Evolutionary conservation across 2,797 vertebrate genomes (phyloP).

Genomic region (Aldrovandia affinis): DNA sequence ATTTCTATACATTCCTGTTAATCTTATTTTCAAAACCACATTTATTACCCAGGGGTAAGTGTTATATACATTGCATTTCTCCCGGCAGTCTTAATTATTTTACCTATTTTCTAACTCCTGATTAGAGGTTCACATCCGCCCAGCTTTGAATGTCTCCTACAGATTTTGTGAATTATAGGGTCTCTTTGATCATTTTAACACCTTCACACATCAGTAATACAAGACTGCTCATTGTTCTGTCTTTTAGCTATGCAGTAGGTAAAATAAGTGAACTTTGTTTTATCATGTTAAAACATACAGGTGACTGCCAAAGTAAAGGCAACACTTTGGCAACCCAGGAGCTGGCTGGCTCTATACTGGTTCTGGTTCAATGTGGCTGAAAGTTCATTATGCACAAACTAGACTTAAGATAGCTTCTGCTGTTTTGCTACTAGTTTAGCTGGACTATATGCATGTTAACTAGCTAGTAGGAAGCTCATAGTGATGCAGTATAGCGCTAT

Average conservation of each 20-base stretch:
- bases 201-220: not conserved
- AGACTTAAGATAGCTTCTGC: no score
- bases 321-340: no score
- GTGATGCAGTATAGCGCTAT: no score
- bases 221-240: not conserved
- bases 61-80: not conserved
- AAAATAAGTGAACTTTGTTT: no score
- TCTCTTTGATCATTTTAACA: not conserved
- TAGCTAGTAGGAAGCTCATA: no score
- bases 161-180: not conserved
- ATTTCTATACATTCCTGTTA: not conserved
- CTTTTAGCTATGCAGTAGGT: not conserved
- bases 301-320: no score
- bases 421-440: no score
- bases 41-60: not conserved
- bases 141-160: not conserved
- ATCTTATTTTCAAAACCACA: not conserved
- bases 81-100: not conserved
- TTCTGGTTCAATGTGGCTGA: no score
- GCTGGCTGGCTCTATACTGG: no score
- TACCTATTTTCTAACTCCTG: not conserved
- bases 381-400: no score
- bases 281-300: no score
- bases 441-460: no score
- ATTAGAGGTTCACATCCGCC: not conserved